Evolutionary conservation across 2,113 vertebrate species (phyloP).

Genomic region (Cacatua alba): DNA sequence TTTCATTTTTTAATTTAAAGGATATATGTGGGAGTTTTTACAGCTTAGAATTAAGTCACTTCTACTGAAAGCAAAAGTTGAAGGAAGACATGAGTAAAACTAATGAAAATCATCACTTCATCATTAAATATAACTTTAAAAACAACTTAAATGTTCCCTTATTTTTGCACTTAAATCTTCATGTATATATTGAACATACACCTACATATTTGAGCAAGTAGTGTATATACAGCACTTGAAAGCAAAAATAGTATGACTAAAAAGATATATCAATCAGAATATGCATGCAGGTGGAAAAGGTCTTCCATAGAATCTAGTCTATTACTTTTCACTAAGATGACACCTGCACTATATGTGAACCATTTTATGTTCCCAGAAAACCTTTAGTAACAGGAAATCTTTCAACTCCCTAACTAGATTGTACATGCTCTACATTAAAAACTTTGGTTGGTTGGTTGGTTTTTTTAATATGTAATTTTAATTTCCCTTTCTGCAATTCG

Average conservation of each 20-base stretch:
- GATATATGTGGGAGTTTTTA: neutral
- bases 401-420: neutral
- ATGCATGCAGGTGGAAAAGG: neutral
- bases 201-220: neutral
- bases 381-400: neutral
- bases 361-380: neutral
- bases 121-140: neutral
- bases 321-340: neutral
- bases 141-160: neutral
- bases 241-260: neutral
- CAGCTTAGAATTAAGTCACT: neutral
- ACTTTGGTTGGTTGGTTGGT: neutral
- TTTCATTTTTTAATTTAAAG: neutral
- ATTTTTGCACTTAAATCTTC: neutral
- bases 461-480: neutral
- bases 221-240: neutral
- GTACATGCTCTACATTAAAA: neutral
- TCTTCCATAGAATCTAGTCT: neutral
- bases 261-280: neutral
- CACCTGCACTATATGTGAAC: neutral
- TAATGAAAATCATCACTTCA: neutral
- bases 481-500: neutral
- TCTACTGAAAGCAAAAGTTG: neutral
- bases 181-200: neutral
- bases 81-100: neutral